phyloP scores from a whole-genome alignment of 2,797 vertebrate genomes.

The Halcyon leucocephala region DNA sequence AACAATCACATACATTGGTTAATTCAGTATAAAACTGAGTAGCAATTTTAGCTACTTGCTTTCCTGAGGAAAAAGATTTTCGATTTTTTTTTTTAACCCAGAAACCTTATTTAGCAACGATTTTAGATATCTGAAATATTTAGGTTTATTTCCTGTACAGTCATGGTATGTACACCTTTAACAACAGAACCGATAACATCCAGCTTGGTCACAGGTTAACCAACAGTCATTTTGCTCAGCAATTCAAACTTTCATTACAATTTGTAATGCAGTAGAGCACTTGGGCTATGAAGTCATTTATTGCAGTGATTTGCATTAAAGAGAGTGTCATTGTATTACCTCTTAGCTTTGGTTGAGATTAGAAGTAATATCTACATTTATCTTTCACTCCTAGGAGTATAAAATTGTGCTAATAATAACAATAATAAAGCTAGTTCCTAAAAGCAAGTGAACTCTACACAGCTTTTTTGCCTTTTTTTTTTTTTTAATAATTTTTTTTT shows the following conservation, averaged over 20 bases:
- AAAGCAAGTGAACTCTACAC: constrained; percentile 59
- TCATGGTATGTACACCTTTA: constrained; percentile 26
- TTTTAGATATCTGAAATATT: background rate
- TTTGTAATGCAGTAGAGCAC: constrained; percentile 68
- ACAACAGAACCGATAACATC: constrained; percentile 36
- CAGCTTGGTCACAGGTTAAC: constrained; percentile 46
- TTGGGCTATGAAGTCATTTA: constrained; percentile 64
- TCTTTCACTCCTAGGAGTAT: constrained; percentile 69
- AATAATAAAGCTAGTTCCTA: constrained; percentile 70
- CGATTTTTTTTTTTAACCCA: background rate
- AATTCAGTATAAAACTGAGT: background rate
- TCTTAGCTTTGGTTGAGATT: constrained; percentile 67
- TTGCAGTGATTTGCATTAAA: constrained; percentile 61
- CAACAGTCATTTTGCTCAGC: constrained; percentile 59
- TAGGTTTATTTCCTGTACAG: background rate
- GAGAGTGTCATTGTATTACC: constrained; percentile 66
- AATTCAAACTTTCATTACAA: constrained; percentile 62
- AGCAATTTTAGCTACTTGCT: background rate
- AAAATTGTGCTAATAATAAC: constrained; percentile 69
- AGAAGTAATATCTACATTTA: constrained; percentile 68
- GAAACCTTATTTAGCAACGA: background rate
- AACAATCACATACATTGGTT: background rate
- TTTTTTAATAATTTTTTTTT: background rate
- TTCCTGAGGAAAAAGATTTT: background rate
- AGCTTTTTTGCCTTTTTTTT: background rate